Evolutionary conservation across 2,113 vertebrate species (phyloP).

Genomic region (Butorides virescens): DNA sequence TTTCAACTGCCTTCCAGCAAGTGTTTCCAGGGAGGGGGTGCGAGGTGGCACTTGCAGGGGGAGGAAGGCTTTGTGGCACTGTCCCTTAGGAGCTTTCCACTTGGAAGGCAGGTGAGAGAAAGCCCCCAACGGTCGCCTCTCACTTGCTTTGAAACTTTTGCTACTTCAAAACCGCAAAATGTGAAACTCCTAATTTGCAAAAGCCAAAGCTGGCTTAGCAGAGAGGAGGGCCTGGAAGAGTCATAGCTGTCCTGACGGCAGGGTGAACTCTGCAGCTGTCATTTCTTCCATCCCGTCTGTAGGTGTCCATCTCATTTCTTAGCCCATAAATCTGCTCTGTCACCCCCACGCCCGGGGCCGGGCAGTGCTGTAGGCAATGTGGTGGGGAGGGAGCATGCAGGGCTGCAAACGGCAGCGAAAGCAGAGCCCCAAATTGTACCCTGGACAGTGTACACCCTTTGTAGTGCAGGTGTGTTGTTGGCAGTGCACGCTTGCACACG

Average conservation of each 20-base stretch:
- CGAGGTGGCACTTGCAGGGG: background rate
- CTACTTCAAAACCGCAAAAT: background rate
- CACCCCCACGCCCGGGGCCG: fast-evolving
- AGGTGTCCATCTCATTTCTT: background rate
- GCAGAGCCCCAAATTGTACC: background rate
- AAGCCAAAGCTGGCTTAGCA: background rate
- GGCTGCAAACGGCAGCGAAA: background rate
- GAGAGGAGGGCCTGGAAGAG: background rate
- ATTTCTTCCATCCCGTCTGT: fast-evolving
- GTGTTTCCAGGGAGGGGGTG: background rate
- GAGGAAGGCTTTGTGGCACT: background rate
- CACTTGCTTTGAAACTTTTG: background rate
- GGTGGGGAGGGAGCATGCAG: background rate
- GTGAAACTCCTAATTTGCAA: background rate
- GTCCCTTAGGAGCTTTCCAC: background rate
- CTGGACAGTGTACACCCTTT: background rate
- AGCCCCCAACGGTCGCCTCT: background rate
- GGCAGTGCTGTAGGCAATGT: background rate
- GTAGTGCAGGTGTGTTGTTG: background rate
- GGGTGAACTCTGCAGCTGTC: background rate
- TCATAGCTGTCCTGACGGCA: background rate
- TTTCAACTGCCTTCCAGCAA: background rate
- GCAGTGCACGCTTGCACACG: fast-evolving
- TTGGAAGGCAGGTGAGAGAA: background rate
- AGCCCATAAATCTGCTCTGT: background rate